Evolutionary conservation across 1,140 invertebrate species (phyloP), one percentile per base, ranked within the genome.

Genomic region (Drusus annulatus): DNA sequence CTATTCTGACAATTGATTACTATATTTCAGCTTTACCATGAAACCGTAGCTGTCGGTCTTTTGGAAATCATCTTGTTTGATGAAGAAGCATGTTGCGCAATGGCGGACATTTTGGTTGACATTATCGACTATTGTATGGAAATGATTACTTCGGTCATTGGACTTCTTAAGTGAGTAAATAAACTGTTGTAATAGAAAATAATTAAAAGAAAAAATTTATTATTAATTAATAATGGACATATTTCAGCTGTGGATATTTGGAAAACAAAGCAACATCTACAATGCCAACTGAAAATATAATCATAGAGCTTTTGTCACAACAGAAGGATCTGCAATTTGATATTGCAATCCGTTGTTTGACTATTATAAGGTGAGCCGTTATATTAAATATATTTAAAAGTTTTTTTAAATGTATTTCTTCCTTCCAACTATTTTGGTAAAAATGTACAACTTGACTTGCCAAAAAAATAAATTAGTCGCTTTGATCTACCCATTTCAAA

Each of bases 1-100:
- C 5, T 0, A n/a, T 36, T 36, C 8, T 36, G 8, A 36, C 8
- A 36, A 36, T 36, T 36, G 5, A 36, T 36, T 36, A 3, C 8
- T 36, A 8, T 2, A 7, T 87, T 88, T 17, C 79, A 92, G 89
- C 87, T 95, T 28, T 95, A 94, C 87, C 94, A 95, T 81, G 94
- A 95, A 87, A 92, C 91, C 7, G 90, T 92, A 0, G 91, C 91
- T 25, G 89, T 95, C 31, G 93, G 94, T 1, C 85, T 96, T 0
- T 85, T 96, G 36, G 95, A 96, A 87, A 92, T 93, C 8, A 90
- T 95, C 50, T 87, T 95, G 6, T 96, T 92, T 85, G 94, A 96
- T 86, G 90, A n/a, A n/a, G 94, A 93, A 84, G 92, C 93, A 25
- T 93, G 91, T 73, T 92, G 94, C 84, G 91, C 92, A 31, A 87